These are phyloP conservation scores for Meloidogyne floridensis DNA, from an alignment of 1,140 invertebrate species.

Conservation along the genomic window DNA sequence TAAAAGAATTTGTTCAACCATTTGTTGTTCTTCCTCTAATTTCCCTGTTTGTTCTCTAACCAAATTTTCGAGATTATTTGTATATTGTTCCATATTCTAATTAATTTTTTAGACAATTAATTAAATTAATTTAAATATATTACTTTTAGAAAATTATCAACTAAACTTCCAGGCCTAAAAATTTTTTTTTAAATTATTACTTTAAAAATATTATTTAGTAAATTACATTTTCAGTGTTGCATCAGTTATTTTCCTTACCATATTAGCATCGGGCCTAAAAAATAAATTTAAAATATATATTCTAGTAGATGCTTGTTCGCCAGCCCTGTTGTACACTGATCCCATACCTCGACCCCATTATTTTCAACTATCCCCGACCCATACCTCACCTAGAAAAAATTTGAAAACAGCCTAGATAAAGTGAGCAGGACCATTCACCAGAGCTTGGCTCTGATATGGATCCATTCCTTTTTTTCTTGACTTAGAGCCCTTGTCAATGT, in stretches of 20 bases:
- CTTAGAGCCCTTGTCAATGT: too few species aligned
- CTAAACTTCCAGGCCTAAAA: conserved; percentile 51
- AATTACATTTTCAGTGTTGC: conserved; percentile 55
- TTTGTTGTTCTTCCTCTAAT: conserved; percentile 51
- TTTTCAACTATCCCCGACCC: too few species aligned
- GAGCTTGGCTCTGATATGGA: too few species aligned
- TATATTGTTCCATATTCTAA: conserved; percentile 28
- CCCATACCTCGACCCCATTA: too few species aligned
- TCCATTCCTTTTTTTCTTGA: too few species aligned
- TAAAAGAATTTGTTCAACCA: conserved; percentile 49
- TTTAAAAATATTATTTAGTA: background rate
- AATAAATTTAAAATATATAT: background rate
- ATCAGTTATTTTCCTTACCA: conserved; percentile 52
- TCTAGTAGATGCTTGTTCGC: too few species aligned
- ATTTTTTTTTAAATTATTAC: conserved; percentile 6
- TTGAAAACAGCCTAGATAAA: too few species aligned
- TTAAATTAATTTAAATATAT: background rate
- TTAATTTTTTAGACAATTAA: background rate
- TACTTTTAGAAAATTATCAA: conserved; percentile 55
- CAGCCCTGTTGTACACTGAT: too few species aligned
- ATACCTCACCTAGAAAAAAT: too few species aligned
- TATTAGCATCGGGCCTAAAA: conserved; percentile 24
- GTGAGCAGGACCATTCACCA: too few species aligned
- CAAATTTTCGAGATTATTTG: conserved; percentile 49
- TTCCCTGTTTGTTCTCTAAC: conserved; percentile 53